Evolutionary conservation across 1,140 invertebrate genomes (phyloP).

Genomic region (Cecropterus lyciades): DNA sequence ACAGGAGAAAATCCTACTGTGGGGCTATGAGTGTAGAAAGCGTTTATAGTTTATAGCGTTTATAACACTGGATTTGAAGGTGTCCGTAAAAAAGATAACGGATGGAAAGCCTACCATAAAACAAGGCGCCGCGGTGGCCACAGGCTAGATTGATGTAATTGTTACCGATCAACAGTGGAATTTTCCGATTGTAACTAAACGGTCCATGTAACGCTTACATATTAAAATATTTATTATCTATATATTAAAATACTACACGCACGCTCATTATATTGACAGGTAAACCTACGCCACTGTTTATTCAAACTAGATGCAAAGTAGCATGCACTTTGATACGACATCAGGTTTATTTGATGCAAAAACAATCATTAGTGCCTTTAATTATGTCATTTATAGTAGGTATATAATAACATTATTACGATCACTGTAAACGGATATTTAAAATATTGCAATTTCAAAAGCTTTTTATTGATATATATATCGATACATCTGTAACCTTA

Average conservation of each 20-base stretch:
- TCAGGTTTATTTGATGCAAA: not conserved
- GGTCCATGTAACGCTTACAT: slow-evolving; percentile 12
- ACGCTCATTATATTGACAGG: slow-evolving; percentile 2
- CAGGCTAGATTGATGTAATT: slow-evolving; percentile 62
- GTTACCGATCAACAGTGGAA: slow-evolving; percentile 59
- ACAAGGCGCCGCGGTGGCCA: slow-evolving; percentile 31
- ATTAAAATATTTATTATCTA: slow-evolving; percentile 28
- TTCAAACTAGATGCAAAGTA: slow-evolving; percentile 36
- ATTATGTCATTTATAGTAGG: no score
- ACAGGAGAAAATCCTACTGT: no score
- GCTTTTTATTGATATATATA: no score
- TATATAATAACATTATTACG: no score
- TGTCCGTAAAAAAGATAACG: slow-evolving; percentile 1
- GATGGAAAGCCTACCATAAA: slow-evolving; percentile 18
- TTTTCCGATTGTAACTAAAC: slow-evolving; percentile 58
- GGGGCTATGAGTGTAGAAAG: no score
- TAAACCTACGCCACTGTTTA: slow-evolving; percentile 34
- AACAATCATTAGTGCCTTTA: not conserved
- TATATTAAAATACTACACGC: slow-evolving; percentile 14
- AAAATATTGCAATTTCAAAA: no score
- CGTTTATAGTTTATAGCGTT: no score
- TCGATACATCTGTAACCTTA: no score
- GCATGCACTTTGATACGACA: slow-evolving; percentile 13
- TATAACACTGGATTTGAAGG: no score
- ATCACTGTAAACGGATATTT: no score